phyloP scores from a whole-genome alignment of 2,797 vertebrate species.

The Cryptoblepharus egeriae region DNA sequence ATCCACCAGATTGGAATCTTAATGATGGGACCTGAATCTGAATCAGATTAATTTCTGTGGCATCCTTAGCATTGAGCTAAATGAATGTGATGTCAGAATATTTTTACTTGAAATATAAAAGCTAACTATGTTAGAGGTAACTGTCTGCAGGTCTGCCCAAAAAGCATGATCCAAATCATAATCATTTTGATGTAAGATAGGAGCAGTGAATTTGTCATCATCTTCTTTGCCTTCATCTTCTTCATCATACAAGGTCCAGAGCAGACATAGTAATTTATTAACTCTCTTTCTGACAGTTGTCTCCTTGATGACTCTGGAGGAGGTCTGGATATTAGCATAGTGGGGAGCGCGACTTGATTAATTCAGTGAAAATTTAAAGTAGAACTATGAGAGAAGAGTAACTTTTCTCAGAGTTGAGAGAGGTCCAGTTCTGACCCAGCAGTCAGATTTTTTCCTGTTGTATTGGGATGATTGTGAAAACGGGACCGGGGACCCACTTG shows the following conservation, averaged over 20 bases:
- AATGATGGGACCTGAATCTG: background rate
- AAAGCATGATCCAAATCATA: background rate
- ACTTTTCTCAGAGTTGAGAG: background rate
- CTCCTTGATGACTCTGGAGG: constrained; percentile 8
- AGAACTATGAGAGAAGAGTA: background rate
- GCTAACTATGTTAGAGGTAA: background rate
- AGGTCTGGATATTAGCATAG: constrained; percentile 18
- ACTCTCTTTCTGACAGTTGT: background rate
- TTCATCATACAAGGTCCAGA: background rate
- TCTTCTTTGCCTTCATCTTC: too few relatives aligned
- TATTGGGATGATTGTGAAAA: too few relatives aligned
- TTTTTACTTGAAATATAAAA: background rate
- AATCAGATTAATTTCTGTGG: background rate
- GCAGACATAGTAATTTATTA: background rate
- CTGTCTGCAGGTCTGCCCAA: background rate
- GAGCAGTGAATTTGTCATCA: background rate
- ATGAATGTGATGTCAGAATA: background rate
- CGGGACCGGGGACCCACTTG: too few relatives aligned
- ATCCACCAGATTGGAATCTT: background rate
- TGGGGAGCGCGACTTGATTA: background rate
- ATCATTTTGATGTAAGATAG: background rate
- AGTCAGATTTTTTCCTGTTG: too few relatives aligned
- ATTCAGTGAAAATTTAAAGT: background rate
- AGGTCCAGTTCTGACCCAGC: background rate
- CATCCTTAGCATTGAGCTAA: background rate